These are phyloP conservation scores for Microctenopoma steveboyesi DNA, from an alignment of 2,797 vertebrate species.

Conservation along the genomic window DNA sequence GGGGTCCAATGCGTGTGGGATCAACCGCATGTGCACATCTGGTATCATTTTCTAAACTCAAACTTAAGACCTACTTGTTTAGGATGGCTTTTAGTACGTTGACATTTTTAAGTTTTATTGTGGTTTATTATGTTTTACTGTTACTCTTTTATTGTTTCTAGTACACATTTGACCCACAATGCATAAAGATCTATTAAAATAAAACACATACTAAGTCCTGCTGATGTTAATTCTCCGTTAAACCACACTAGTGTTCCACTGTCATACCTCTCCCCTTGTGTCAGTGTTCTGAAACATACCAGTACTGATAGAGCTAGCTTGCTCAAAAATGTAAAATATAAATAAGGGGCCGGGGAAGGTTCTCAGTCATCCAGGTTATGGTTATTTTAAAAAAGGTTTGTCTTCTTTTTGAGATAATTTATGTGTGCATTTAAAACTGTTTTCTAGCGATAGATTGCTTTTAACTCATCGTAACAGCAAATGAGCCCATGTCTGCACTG, in stretches of 20 bases:
- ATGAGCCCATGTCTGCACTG: slow-evolving; percentile 3
- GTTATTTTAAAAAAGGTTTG: too few species aligned
- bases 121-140: too few species aligned
- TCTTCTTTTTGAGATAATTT: not conserved
- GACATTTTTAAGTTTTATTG: too few species aligned
- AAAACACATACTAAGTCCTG: slow-evolving; percentile 21
- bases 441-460: slow-evolving; percentile 25
- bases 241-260: slow-evolving; percentile 30
- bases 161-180: slow-evolving; percentile 7
- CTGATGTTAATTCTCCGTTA: slow-evolving; percentile 32
- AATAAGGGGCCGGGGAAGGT: too few species aligned
- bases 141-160: too few species aligned
- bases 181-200: slow-evolving; percentile 21
- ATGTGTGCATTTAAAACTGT: slow-evolving; percentile 18
- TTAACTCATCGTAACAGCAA: slow-evolving; percentile 21
- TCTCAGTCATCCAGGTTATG: too few species aligned
- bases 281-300: slow-evolving; percentile 22
- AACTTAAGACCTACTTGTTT: too few species aligned
- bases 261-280: slow-evolving; percentile 24
- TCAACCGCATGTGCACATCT: slow-evolving; percentile 86
- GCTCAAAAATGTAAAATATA: slow-evolving; percentile 25
- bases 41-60: too few species aligned
- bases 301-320: slow-evolving; percentile 35
- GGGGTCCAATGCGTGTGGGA: slow-evolving; percentile 88
- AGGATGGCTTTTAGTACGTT: too few species aligned